phyloP scores from a whole-genome alignment of 2,888 invertebrate genomes.

The Parelbella ahira region DNA sequence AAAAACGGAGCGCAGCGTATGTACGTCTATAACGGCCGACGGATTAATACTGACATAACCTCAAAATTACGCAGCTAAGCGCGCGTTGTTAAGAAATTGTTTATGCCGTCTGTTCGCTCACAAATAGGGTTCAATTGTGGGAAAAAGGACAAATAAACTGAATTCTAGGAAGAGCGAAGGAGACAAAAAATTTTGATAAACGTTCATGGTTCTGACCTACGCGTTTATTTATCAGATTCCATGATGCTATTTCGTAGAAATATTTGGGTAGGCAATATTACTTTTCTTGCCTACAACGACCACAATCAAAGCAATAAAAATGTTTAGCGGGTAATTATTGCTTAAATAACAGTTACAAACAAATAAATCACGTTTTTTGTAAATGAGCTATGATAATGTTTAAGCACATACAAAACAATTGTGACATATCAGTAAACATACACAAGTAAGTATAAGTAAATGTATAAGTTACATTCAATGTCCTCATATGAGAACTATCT shows the following conservation, averaged over 20 bases:
- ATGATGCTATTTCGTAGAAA: conserved; percentile 9
- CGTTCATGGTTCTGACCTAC: conserved; percentile 17
- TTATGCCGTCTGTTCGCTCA: conserved; percentile 51
- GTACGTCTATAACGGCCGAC: conserved; percentile 58
- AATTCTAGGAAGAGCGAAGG: conserved; percentile 2
- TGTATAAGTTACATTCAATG: no score
- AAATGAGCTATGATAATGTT: no score
- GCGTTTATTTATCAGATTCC: conserved; percentile 12
- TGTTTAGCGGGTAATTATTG: conserved; percentile 17
- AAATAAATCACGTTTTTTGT: conserved; percentile 2
- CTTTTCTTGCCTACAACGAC: conserved; percentile 13
- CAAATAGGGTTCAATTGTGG: conserved; percentile 63
- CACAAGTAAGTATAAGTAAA: no score
- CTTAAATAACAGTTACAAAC: conserved; percentile 12
- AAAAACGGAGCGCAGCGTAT: conserved; percentile 36
- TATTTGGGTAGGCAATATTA: conserved; percentile 15
- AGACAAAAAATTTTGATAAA: conserved; percentile 20
- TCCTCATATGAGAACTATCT: no score
- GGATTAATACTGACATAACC: conserved; percentile 77
- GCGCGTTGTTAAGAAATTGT: conserved; percentile 68
- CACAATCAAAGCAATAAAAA: conserved; percentile 15
- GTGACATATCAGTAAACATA: no score
- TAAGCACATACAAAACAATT: no score
- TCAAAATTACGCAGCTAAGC: conserved; percentile 61
- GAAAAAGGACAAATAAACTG: conserved; percentile 22